phyloP scores from a whole-genome alignment of 2,113 vertebrate species.

The Misgurnus mizolepis region DNA sequence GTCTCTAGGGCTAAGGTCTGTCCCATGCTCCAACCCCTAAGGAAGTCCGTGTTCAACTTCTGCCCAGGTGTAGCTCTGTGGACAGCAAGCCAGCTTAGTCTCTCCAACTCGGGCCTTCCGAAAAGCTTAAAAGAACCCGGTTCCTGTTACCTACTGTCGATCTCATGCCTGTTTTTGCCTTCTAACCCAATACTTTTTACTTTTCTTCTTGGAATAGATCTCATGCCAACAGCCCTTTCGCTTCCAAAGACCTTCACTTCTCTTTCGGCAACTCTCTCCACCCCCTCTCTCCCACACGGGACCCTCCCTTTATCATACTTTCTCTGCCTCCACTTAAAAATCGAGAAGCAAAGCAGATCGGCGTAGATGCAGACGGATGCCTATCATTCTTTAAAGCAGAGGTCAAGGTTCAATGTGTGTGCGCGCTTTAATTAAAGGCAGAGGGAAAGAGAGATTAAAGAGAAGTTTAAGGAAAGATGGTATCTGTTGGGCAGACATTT shows the following conservation, averaged over 20 bases:
- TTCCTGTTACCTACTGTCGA: background rate
- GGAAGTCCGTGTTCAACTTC: slow-evolving; percentile 55
- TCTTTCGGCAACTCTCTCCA: slow-evolving; percentile 57
- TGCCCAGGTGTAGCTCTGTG: slow-evolving; percentile 35
- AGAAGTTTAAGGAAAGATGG: slow-evolving; percentile 5
- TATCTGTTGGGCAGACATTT: slow-evolving; percentile 16
- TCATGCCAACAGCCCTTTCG: slow-evolving; percentile 40
- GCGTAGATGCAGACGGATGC: slow-evolving; percentile 82
- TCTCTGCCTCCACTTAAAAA: slow-evolving; percentile 69
- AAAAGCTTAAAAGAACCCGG: slow-evolving; percentile 6
- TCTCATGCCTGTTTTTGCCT: slow-evolving; percentile 42
- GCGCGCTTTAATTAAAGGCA: slow-evolving; percentile 14
- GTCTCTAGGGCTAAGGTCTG: slow-evolving; percentile 74
- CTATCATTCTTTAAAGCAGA: slow-evolving; percentile 87
- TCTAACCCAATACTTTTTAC: slow-evolving; percentile 51
- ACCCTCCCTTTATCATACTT: slow-evolving; percentile 57
- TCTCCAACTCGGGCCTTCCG: background rate
- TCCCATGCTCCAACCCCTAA: slow-evolving; percentile 78
- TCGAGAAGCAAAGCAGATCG: slow-evolving; percentile 69
- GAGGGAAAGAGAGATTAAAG: slow-evolving; percentile 4
- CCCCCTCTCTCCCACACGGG: slow-evolving; percentile 79
- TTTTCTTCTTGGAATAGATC: slow-evolving; percentile 31
- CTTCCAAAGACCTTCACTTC: slow-evolving; percentile 35
- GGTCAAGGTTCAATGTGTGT: slow-evolving; percentile 70
- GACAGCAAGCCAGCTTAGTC: slow-evolving; percentile 21